Evolutionary conservation across 2,113 vertebrate genomes (phyloP).

Genomic region (Orientallactaga bullata): DNA sequence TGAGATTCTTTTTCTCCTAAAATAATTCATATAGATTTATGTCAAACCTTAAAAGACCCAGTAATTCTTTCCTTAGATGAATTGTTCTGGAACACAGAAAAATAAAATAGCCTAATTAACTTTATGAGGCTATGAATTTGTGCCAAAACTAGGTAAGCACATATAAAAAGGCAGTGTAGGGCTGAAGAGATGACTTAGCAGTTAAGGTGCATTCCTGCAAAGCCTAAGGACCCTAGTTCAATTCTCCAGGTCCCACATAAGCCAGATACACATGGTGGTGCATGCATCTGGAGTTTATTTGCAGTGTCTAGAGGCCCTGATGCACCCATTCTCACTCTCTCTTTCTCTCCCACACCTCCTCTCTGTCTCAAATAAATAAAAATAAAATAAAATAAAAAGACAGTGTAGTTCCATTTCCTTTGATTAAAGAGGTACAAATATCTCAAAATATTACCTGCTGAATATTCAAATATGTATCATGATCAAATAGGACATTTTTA

Average conservation of each 20-base stretch:
- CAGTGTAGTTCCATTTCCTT: not conserved
- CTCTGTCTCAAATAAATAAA: no score
- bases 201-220: no score
- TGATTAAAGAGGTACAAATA: conserved; percentile 1
- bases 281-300: no score
- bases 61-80: not conserved
- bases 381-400: no score
- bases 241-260: no score
- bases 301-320: no score
- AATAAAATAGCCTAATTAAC: not conserved
- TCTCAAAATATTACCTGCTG: not conserved
- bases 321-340: no score
- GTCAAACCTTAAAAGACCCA: not conserved
- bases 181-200: no score
- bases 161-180: no score
- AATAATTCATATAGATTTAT: not conserved
- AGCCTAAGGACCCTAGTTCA: no score
- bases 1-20: not conserved
- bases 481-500: not conserved
- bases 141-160: not conserved
- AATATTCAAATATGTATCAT: conserved; percentile 25
- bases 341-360: no score
- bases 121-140: conserved; percentile 1
- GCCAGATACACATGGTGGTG: no score
- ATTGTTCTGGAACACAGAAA: not conserved